These are phyloP conservation scores for Champsocephalus gunnari DNA, from an alignment of 2,797 vertebrate genomes.

Conservation along the genomic window DNA sequence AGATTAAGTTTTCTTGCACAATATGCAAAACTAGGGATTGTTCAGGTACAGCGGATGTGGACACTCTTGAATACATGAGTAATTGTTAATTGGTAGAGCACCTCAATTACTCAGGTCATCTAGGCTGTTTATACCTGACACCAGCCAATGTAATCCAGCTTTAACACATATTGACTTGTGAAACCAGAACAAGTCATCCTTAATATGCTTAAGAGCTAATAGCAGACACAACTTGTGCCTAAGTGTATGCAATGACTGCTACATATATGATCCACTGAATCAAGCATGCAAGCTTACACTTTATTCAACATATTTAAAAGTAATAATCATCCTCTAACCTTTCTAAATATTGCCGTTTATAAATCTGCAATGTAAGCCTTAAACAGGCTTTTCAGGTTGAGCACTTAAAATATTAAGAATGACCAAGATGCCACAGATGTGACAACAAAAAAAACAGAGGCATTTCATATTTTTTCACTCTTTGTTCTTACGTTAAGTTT, in stretches of 20 bases:
- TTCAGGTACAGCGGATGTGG: slow-evolving; percentile 3
- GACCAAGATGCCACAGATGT: slow-evolving; percentile 14
- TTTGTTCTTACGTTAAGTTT: slow-evolving; percentile 77
- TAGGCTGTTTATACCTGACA: background rate
- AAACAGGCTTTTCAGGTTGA: slow-evolving; percentile 19
- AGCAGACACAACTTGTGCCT: background rate
- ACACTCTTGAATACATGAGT: background rate
- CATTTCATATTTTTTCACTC: slow-evolving; percentile 65
- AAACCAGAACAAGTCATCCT: background rate
- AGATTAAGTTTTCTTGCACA: slow-evolving; percentile 18
- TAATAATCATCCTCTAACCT: background rate
- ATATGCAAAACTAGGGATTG: slow-evolving; percentile 30
- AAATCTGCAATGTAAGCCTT: slow-evolving; percentile 13
- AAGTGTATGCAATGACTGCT: slow-evolving; percentile 5
- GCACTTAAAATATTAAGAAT: slow-evolving; percentile 20
- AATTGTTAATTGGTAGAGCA: slow-evolving; percentile 1
- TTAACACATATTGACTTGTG: background rate
- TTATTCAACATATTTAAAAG: background rate
- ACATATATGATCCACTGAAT: background rate
- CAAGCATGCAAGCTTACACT: background rate
- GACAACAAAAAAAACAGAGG: slow-evolving; percentile 46
- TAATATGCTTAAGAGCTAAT: background rate
- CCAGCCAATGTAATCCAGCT: background rate
- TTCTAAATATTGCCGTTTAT: slow-evolving; percentile 2
- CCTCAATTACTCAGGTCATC: slow-evolving; percentile 9